Percentiles rank a stretch among this genome's conserved stretches.
Evolutionary conservation across 1,140 invertebrate species (phyloP).

Genomic region (Danaus melanippus): DNA sequence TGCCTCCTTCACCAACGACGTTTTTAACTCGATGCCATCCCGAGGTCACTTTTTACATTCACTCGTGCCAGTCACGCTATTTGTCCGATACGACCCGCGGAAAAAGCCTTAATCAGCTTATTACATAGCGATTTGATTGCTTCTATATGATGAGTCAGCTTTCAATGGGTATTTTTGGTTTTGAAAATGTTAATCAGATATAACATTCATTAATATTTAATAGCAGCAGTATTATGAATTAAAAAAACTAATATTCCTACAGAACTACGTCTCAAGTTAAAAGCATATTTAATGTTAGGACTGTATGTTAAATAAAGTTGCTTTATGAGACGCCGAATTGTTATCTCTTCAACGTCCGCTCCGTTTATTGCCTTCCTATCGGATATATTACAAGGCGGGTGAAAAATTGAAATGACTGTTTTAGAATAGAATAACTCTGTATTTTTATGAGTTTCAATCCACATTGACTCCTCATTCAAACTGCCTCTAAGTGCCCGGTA

Average conservation of each 20-base stretch:
- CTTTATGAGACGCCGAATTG: too few species aligned
- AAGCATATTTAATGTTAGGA: too few species aligned
- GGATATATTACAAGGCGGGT: slow-evolving; percentile 20
- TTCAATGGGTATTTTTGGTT: slow-evolving; percentile 12
- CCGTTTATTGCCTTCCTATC: slow-evolving; percentile 26
- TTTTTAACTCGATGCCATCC: slow-evolving; percentile 22
- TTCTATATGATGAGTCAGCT: slow-evolving; percentile 17
- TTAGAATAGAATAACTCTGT: too few species aligned
- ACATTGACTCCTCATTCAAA: too few species aligned
- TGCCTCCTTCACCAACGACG: slow-evolving; percentile 23
- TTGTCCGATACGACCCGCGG: slow-evolving; percentile 32
- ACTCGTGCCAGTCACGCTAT: slow-evolving; percentile 46
- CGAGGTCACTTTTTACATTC: slow-evolving; percentile 47
- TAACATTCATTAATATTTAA: too few species aligned
- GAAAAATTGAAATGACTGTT: too few species aligned
- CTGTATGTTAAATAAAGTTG: too few species aligned
- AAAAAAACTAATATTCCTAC: too few species aligned
- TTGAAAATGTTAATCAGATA: neutral
- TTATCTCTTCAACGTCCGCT: slow-evolving; percentile 18
- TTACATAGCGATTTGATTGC: slow-evolving; percentile 20
- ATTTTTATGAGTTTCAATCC: too few species aligned
- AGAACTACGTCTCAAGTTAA: too few species aligned
- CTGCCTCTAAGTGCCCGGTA: too few species aligned
- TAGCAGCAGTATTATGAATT: too few species aligned
- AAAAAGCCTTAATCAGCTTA: slow-evolving; percentile 42